Evolutionary conservation across 2,113 vertebrate genomes (phyloP).

Genomic region (Apteryx owenii): DNA sequence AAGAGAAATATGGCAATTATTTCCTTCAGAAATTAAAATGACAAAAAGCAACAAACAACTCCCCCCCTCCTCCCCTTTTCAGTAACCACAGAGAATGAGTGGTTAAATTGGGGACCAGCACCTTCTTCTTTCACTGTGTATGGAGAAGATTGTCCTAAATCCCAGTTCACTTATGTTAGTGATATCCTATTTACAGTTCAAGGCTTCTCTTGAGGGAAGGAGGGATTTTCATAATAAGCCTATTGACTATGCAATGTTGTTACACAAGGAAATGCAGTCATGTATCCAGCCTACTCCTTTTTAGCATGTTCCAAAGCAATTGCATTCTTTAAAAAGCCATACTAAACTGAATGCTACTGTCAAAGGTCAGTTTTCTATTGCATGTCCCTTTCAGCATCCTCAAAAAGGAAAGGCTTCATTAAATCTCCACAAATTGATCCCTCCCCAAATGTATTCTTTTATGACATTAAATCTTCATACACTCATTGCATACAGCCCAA

Average conservation of each 20-base stretch:
- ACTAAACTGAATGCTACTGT: not conserved
- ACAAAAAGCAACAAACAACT: not conserved
- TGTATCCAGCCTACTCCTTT: not conserved
- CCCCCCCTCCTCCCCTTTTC: too few relatives aligned
- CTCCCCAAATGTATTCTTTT: not conserved
- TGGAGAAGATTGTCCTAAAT: not conserved
- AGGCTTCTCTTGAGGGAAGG: not conserved
- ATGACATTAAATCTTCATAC: not conserved
- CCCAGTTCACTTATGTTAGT: not conserved
- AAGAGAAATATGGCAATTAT: not conserved
- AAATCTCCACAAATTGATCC: not conserved
- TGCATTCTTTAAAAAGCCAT: not conserved
- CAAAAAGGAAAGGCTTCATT: not conserved
- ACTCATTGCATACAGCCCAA: not conserved
- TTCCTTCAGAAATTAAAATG: not conserved
- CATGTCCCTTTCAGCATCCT: not conserved
- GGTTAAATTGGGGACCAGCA: not conserved
- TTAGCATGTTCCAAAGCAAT: not conserved
- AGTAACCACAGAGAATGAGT: not conserved
- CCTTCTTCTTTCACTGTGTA: not conserved
- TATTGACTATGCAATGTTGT: not conserved
- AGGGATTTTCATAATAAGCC: not conserved
- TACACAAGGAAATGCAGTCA: not conserved
- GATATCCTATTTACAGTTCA: not conserved
- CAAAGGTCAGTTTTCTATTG: not conserved